Conservation (phyloP, 2,113 vertebrate genomes). For the Petromus typicus region DNA sequence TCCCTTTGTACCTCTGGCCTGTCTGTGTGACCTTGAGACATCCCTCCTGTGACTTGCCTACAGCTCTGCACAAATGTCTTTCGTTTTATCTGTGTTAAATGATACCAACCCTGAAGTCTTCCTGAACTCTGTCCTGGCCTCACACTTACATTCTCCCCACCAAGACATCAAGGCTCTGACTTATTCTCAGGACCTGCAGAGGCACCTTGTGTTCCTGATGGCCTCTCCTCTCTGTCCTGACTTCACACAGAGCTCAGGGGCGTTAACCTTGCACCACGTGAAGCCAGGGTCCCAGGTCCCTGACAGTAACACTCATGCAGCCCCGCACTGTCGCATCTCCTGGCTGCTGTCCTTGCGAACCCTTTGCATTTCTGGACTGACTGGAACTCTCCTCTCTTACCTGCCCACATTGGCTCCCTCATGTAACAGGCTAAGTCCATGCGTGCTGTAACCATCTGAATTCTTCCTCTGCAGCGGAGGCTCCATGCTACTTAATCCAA, state of each 20-base stretch:
- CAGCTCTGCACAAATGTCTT: background rate
- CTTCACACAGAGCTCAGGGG: rapidly evolving
- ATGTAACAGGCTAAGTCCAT: background rate
- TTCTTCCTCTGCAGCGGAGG: background rate
- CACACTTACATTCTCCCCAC: background rate
- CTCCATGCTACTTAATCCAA: too few species aligned
- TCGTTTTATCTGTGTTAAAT: background rate
- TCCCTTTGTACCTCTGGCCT: background rate
- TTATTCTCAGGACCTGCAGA: too few species aligned
- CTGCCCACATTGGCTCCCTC: background rate
- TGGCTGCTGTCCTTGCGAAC: background rate
- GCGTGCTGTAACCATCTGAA: background rate
- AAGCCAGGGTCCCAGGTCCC: background rate
- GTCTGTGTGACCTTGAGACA: background rate
- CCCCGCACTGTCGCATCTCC: background rate
- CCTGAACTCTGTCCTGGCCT: background rate
- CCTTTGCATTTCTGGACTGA: background rate
- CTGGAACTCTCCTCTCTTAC: background rate
- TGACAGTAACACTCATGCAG: background rate
- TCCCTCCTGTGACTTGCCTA: background rate
- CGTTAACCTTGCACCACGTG: background rate
- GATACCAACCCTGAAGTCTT: background rate
- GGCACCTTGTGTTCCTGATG: background rate
- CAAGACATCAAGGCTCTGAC: background rate
- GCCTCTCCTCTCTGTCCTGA: background rate